Evolutionary conservation across 92 coral and sea anemone genomes (phyloP), one percentile per base, ranked within the genome.

Genomic region (Epizoanthus illoricatus): DNA sequence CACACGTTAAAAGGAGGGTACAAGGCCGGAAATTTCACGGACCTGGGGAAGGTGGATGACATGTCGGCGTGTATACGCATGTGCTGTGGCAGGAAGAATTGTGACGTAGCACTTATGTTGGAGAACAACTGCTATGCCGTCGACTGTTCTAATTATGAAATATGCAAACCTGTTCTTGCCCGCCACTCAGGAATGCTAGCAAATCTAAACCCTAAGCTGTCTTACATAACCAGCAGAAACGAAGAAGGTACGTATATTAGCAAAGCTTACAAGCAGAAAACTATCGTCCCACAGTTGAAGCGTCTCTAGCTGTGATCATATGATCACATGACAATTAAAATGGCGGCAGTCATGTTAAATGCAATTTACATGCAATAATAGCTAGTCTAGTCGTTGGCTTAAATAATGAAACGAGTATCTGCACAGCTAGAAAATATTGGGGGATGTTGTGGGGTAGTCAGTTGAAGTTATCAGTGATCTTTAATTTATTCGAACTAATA

Each of bases 41-140:
- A 90, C 71, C 83, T 96, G 41, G 95, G 98, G 16, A 94, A 90
- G 82, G 89, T 90, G 8, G 72, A 92, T 62, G 93, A 93, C 74
- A 96, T 96, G 92, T 69, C 99, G 0, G 70, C 98, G 9, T 96
- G 99, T 79, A 96, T 96, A 71, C 97, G 99, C 20, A 75, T 89
- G 85, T 96, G 99, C 54, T 96, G 99, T 66, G 99, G 99, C 0
- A 87, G 94, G 72, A 91, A 90, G 59, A 89, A 85, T 15, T 96
- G 99, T 63, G 99, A 96, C 68, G 99, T 93, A 19, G 98, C 99
- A 4, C 74, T 96, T 61, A 91, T 96, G 99, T 71, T 96, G 10
- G 99, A 96, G 75, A 85, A 63, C 63, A 96, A 87, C 69, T 93
- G 99, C 52, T 96, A 96, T 54, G 97, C 98, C 3, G 99, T 96